Evolutionary conservation across 2,888 invertebrate species (phyloP), one percentile per base, ranked within the genome.

Genomic region (Pyralis farinalis): DNA sequence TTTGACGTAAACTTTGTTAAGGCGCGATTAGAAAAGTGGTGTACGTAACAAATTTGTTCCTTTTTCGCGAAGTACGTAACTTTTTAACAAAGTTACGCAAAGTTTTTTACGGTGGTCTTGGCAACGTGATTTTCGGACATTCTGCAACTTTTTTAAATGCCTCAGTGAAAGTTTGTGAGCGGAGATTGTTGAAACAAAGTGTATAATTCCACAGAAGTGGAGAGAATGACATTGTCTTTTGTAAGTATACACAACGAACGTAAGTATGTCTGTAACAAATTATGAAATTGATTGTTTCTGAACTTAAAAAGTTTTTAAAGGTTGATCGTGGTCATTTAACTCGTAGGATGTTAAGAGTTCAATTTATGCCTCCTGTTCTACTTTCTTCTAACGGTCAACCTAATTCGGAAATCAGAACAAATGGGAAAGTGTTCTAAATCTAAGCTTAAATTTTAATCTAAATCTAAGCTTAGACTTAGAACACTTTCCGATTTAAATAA

Each of bases 211-310:
- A 45, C 37, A 69, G 69, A 64, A 58, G 75, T 68, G 81, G 71
- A 72, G 74, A 87, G 78, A 81, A 89, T 89, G 88, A 89, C 88
- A 84, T 86, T 89, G 71, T 89, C 88, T 53, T 89, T 86, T 68
- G 89, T 89, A 71, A 88, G 88, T 88, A 72, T 39, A 31, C 37
- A 40, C 39, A 31, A 27, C 16, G 2, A 16, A n/a, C n/a, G n/a
- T 16, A 3, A 3, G 16, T 16, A 16, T 16, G 16, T 16, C 16
- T 16, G 16, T 16, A n/a, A n/a, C n/a, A n/a, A n/a, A n/a, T n/a
- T n/a, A n/a, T n/a, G n/a, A n/a, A n/a, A n/a, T n/a, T n/a, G n/a
- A n/a, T n/a, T n/a, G n/a, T n/a, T n/a, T n/a, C n/a, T n/a, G n/a
- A n/a, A n/a, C n/a, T n/a, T n/a, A n/a, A n/a, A n/a, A n/a, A n/a